These are phyloP conservation scores for Malurus elegans DNA, from an alignment of 2,113 vertebrate genomes.

Conservation along the genomic window DNA sequence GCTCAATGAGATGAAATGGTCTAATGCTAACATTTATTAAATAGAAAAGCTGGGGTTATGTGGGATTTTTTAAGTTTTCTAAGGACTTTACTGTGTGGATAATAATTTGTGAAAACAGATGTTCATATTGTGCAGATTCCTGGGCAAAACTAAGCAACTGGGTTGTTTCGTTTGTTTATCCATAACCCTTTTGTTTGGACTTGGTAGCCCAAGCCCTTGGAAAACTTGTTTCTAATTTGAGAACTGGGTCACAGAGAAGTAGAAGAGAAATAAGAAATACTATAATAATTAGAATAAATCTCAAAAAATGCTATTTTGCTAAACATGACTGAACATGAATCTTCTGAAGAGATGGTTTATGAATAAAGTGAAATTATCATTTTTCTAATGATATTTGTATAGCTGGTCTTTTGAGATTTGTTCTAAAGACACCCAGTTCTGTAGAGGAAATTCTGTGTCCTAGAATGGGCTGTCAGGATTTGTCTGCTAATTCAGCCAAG, in stretches of 20 bases:
- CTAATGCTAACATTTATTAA: background rate
- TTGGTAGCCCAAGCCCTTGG: background rate
- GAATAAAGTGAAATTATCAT: fast-evolving
- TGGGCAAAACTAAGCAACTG: background rate
- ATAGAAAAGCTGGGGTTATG: background rate
- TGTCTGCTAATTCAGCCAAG: background rate
- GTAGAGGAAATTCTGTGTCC: background rate
- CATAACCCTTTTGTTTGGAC: background rate
- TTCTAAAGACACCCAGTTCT: background rate
- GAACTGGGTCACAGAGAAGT: background rate
- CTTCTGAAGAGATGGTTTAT: background rate
- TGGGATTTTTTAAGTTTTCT: background rate
- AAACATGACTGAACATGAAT: background rate
- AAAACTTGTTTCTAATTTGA: background rate
- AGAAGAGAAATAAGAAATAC: background rate
- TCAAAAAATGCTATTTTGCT: background rate
- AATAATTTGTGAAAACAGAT: background rate
- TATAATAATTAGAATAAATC: background rate
- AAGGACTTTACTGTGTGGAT: background rate
- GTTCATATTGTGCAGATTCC: background rate
- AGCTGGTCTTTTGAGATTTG: background rate
- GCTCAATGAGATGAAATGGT: background rate
- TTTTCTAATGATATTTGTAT: background rate
- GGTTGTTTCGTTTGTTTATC: background rate
- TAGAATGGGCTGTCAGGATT: background rate